Evolutionary conservation across 2,888 invertebrate genomes (phyloP).

Genomic region (Pyrochroa serraticornis): DNA sequence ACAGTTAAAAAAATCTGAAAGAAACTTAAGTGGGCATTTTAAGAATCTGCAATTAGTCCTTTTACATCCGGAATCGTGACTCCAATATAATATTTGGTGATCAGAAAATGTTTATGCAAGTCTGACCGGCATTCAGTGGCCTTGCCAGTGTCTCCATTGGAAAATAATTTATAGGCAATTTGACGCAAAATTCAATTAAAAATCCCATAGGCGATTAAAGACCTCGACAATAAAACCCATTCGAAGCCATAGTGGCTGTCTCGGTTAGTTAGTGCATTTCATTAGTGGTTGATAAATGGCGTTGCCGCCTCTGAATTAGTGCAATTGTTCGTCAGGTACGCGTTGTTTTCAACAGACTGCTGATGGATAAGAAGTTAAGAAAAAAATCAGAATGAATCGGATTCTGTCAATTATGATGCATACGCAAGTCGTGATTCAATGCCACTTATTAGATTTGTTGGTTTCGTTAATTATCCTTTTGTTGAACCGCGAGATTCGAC

Average conservation of each 20-base stretch:
- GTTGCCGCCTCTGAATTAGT: slow-evolving; percentile 17
- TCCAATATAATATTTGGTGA: too few species aligned
- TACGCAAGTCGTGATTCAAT: slow-evolving; percentile 23
- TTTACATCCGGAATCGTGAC: too few species aligned
- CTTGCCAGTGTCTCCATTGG: too few species aligned
- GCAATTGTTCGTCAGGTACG: slow-evolving; percentile 17
- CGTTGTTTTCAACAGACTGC: slow-evolving; percentile 18
- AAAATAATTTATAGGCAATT: slow-evolving; percentile 17
- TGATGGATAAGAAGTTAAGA: slow-evolving; percentile 8
- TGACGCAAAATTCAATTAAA: slow-evolving; percentile 21
- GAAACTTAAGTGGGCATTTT: too few species aligned
- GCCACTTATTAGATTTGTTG: slow-evolving; percentile 40
- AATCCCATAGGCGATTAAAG: slow-evolving; percentile 3
- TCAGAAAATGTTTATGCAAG: too few species aligned
- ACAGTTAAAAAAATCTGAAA: too few species aligned
- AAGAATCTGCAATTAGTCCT: too few species aligned
- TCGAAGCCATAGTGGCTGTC: slow-evolving; percentile 18
- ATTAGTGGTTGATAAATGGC: slow-evolving; percentile 21
- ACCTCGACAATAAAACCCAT: slow-evolving; percentile 13
- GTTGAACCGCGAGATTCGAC: slow-evolving; percentile 25
- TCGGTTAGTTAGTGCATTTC: slow-evolving; percentile 22
- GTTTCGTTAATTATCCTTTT: slow-evolving; percentile 41
- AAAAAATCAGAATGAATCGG: too few species aligned
- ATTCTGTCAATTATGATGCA: slow-evolving; percentile 30
- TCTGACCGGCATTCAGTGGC: too few species aligned